phyloP scores from a whole-genome alignment of 2,888 invertebrate species.

The Xestobium rufovillosum region DNA sequence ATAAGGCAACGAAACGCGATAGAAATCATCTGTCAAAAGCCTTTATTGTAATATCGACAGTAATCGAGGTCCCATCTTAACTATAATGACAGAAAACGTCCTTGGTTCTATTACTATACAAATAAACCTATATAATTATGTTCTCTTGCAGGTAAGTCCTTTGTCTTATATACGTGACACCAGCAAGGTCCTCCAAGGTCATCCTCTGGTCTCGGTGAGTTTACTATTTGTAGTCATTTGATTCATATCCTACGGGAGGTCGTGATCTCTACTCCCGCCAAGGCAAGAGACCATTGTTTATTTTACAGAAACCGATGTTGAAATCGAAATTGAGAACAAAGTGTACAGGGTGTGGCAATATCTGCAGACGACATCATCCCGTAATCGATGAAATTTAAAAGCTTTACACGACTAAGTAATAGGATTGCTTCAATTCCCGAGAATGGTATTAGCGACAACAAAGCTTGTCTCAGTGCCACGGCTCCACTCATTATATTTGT shows the following conservation, averaged over 20 bases:
- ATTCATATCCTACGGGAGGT: conserved; percentile 21
- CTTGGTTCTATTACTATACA: conserved; percentile 17
- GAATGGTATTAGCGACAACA: too few relatives aligned
- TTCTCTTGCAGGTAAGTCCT: conserved; percentile 20
- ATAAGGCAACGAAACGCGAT: too few relatives aligned
- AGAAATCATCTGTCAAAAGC: too few relatives aligned
- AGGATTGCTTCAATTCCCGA: too few relatives aligned
- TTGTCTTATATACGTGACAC: conserved; percentile 14
- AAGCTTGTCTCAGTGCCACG: too few relatives aligned
- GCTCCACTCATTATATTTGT: too few relatives aligned
- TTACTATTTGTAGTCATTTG: conserved; percentile 22
- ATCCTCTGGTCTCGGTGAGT: conserved; percentile 20
- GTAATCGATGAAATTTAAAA: too few relatives aligned
- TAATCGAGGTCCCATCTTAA: conserved; percentile 8
- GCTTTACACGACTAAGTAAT: too few relatives aligned
- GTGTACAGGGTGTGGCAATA: too few relatives aligned
- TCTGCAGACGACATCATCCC: too few relatives aligned
- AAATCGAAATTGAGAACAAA: background rate
- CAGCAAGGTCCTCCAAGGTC: conserved; percentile 3
- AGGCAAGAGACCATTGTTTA: conserved; percentile 23
- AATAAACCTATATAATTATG: conserved; percentile 8
- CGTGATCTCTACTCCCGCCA: conserved; percentile 26
- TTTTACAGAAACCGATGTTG: conserved; percentile 10
- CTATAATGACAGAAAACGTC: conserved; percentile 13
- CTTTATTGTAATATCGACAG: too few relatives aligned